A percentile compares a stretch with the other conserved stretches of the same genome.
phyloP scores from a whole-genome alignment of 2,797 vertebrate species.

The Myoxocephalus aenaeus region DNA sequence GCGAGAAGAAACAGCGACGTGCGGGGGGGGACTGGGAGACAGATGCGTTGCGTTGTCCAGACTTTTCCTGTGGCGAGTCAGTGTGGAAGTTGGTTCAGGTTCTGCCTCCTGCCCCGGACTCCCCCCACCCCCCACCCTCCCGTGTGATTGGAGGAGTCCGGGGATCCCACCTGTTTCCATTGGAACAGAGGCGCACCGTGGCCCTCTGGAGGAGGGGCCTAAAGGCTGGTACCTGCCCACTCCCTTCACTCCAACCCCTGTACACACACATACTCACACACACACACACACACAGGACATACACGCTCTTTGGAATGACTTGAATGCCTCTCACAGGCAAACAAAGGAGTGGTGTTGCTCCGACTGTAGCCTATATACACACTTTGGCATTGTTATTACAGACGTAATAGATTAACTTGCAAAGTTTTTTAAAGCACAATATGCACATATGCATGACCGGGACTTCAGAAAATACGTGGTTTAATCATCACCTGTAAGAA shows the following conservation, averaged over 20 bases:
- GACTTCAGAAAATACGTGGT: no score
- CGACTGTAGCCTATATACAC: background rate
- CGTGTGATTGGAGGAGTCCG: slow-evolving; percentile 78
- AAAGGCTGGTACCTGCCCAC: slow-evolving; percentile 51
- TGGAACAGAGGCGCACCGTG: slow-evolving; percentile 77
- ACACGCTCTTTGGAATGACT: background rate
- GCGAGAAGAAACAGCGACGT: background rate
- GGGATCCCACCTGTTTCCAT: slow-evolving; percentile 84
- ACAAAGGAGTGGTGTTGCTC: slow-evolving; percentile 7
- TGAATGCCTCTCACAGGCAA: background rate
- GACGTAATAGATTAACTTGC: background rate
- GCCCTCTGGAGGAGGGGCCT: slow-evolving; percentile 68
- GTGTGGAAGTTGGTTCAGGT: slow-evolving; percentile 66
- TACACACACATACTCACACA: background rate
- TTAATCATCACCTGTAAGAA: background rate
- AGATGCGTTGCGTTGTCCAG: slow-evolving; percentile 47
- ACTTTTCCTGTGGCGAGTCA: slow-evolving; percentile 59
- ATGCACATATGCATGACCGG: background rate
- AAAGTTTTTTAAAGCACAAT: background rate
- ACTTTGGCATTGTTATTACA: background rate
- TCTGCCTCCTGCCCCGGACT: slow-evolving; percentile 64
- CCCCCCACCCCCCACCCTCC: background rate
- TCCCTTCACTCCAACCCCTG: background rate
- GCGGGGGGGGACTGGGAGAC: background rate
- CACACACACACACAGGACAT: background rate